Evolutionary conservation across 1,140 invertebrate genomes (phyloP).

Genomic region (Atopsyche davidsoni): DNA sequence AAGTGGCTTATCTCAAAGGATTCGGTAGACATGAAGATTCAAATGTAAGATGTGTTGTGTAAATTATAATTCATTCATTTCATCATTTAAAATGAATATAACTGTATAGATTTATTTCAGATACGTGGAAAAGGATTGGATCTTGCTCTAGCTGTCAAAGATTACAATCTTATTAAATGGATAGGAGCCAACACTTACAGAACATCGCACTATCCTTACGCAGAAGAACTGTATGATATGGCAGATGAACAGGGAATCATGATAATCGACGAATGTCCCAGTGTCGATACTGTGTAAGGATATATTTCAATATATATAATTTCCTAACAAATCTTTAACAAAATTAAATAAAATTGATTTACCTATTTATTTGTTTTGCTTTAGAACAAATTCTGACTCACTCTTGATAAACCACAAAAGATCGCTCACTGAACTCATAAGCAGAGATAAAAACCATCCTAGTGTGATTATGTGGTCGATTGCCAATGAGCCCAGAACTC

Average conservation of each 20-base stretch:
- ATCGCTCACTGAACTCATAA: constrained; percentile 77
- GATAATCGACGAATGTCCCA: constrained; percentile 93
- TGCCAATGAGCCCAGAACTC: constrained; percentile 84
- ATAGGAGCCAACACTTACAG: constrained; percentile 91
- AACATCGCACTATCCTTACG: constrained; percentile 98
- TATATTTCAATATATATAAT: constrained; percentile 10
- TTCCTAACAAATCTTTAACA: too few relatives aligned
- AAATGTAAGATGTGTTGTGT: constrained; percentile 50
- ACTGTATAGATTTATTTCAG: constrained; percentile 40
- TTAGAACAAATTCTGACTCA: constrained; percentile 38
- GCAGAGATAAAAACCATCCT: constrained; percentile 89
- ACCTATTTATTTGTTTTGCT: too few relatives aligned
- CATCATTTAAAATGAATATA: too few relatives aligned
- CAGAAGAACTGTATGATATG: constrained; percentile 94
- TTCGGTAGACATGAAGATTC: constrained; percentile 96
- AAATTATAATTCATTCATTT: constrained; percentile 4
- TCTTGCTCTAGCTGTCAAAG: constrained; percentile 77
- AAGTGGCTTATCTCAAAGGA: constrained; percentile 83
- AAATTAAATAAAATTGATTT: too few relatives aligned
- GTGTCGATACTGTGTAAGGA: constrained; percentile 78
- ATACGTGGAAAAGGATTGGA: constrained; percentile 87
- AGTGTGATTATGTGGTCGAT: constrained; percentile 97
- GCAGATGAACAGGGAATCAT: constrained; percentile 92
- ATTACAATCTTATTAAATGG: constrained; percentile 94
- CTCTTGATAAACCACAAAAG: constrained; percentile 75